Evolutionary conservation across 2,888 invertebrate genomes (phyloP).

Genomic region (Polydrusus cervinus): DNA sequence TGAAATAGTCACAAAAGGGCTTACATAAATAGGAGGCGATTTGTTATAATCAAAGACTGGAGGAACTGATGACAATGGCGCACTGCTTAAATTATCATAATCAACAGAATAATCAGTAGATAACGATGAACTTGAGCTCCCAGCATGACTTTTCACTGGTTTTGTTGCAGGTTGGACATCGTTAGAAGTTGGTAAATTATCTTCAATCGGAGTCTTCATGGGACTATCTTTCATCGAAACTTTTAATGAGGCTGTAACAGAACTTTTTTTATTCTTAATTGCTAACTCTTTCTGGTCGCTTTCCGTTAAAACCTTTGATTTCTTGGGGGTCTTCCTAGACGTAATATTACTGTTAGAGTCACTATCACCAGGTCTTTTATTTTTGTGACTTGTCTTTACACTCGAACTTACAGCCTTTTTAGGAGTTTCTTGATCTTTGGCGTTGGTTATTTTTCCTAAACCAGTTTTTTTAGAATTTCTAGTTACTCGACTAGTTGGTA

Average conservation of each 20-base stretch:
- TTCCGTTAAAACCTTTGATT: background rate
- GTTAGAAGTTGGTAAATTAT: background rate
- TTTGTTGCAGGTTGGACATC: too few species aligned
- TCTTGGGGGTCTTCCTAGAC: background rate
- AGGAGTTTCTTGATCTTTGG: background rate
- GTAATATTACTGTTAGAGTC: background rate
- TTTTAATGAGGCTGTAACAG: background rate
- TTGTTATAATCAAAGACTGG: background rate
- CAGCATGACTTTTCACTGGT: too few species aligned
- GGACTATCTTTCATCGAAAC: background rate
- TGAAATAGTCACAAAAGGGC: constrained; percentile 50
- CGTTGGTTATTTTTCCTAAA: background rate
- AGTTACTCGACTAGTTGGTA: background rate
- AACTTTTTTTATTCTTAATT: background rate
- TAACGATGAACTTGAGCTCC: background rate
- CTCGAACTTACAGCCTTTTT: background rate
- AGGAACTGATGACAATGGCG: background rate
- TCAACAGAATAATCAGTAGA: constrained; percentile 16
- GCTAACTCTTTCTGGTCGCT: background rate
- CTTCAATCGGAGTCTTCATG: background rate
- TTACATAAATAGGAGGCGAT: constrained; percentile 21
- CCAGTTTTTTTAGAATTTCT: background rate
- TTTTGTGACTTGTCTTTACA: background rate
- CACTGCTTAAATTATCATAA: background rate
- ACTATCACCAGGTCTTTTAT: too few species aligned